These are phyloP conservation scores for Carassius auratus DNA, from an alignment of 2,113 vertebrate species.

Conservation along the genomic window DNA sequence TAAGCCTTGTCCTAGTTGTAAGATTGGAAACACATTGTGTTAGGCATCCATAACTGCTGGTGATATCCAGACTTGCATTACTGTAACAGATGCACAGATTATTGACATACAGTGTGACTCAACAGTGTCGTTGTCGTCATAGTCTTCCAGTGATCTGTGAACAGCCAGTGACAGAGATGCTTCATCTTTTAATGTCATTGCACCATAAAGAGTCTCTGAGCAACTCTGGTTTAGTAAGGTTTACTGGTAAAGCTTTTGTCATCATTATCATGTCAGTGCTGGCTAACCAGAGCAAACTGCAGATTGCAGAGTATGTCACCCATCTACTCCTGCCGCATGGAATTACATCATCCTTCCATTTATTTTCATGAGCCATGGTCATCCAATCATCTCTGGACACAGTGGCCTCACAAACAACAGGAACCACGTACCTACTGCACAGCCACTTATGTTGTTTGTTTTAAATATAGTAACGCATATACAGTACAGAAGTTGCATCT, in stretches of 20 bases:
- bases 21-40: background rate
- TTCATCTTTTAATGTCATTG: slow-evolving; percentile 77
- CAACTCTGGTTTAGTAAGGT: slow-evolving; percentile 59
- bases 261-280: slow-evolving; percentile 72
- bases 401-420: slow-evolving; percentile 56
- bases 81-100: slow-evolving; percentile 69
- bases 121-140: slow-evolving; percentile 52
- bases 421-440: slow-evolving; percentile 32
- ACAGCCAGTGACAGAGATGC: slow-evolving; percentile 60
- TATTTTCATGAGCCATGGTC: slow-evolving; percentile 68
- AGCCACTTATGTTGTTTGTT: slow-evolving; percentile 11
- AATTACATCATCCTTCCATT: slow-evolving; percentile 71
- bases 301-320: slow-evolving; percentile 56
- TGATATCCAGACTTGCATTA: slow-evolving; percentile 67
- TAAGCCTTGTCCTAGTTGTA: background rate
- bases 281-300: slow-evolving; percentile 58
- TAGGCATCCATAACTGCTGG: slow-evolving; percentile 16
- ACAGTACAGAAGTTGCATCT: background rate
- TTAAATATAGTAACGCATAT: background rate
- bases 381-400: slow-evolving; percentile 58
- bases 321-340: slow-evolving; percentile 51
- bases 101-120: slow-evolving; percentile 74
- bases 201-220: slow-evolving; percentile 69
- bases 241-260: slow-evolving; percentile 74
- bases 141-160: slow-evolving; percentile 68